phyloP scores from a whole-genome alignment of 2,888 invertebrate species.

The Coelopa pilipes region DNA sequence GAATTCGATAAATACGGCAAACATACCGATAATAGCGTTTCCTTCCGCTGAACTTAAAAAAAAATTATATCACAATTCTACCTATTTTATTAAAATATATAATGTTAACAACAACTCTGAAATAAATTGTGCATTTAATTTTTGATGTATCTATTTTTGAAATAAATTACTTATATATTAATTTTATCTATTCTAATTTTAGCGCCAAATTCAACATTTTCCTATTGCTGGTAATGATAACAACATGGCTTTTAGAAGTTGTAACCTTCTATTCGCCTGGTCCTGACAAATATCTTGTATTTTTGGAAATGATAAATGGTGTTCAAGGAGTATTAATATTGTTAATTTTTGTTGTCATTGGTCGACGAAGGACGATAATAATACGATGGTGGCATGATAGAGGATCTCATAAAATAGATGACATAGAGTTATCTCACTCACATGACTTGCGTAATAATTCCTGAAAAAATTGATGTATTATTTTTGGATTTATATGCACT shows the following conservation, averaged over 20 bases:
- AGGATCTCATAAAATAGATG: conserved; percentile 59
- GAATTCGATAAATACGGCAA: no score
- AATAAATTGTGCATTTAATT: no score
- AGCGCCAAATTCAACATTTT: conserved; percentile 66
- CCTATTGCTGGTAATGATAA: conserved; percentile 75
- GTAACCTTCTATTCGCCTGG: conserved; percentile 70
- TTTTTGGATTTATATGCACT: no score
- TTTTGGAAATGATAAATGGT: conserved; percentile 77
- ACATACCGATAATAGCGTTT: no score
- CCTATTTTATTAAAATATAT: no score
- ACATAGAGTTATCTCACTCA: conserved; percentile 41
- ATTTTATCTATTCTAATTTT: conserved; percentile 33
- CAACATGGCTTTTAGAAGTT: conserved; percentile 78
- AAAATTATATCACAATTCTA: no score
- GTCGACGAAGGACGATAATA: conserved; percentile 60
- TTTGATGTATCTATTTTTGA: no score
- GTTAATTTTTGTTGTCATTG: conserved; percentile 71
- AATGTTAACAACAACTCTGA: no score
- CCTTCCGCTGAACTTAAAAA: no score
- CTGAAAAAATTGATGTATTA: no score
- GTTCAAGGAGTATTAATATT: conserved; percentile 77
- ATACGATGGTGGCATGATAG: conserved; percentile 65
- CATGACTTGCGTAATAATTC: no score
- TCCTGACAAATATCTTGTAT: conserved; percentile 68
- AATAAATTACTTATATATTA: background rate